Evolutionary conservation across 2,113 vertebrate genomes (phyloP), one percentile per base, ranked within the genome.

Genomic region (Kryptolebias marmoratus): DNA sequence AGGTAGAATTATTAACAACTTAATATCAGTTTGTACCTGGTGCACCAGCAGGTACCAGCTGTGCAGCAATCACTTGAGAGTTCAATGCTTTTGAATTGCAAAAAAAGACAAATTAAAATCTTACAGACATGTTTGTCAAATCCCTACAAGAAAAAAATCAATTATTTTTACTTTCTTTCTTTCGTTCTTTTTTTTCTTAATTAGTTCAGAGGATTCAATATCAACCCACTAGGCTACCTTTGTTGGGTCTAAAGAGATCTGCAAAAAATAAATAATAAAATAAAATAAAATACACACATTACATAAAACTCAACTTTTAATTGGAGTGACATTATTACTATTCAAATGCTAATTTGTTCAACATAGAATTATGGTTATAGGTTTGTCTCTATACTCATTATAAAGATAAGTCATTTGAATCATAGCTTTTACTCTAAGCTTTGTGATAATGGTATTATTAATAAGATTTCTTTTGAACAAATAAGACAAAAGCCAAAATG

Each of bases 51-150:
- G 53, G 61, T 47, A 30, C 7, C 49, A 75, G 59, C 62, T 55
- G 27, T 68, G 48, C 45, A 30, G n/a, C 18, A 55, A 47, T 49
- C 52, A 73, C 39, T 59, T 48, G 42, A 56, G 44, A 55, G 52
- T 28, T 18, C 44, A 58, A 48, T 68, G 16, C 36, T 54, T 80
- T 56, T 54, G 44, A 39, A 50, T 39, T 64, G 10, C 42, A 72
- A 62, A 82, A 47, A 31, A 14, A 1, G 27, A 36, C 16, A 65
- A 69, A 71, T 57, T 1, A 36, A 1, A 39, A 8, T 67, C 47
- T 42, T 27, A 56, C 49, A 2, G 16, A 47, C 27, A 32, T 48
- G 9, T 5, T 54, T 11, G 31, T 54, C 64, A 66, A 53, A 42
- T 66, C 52, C 16, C 11, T 11, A 50, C 18, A 32, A 12, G 16